These are phyloP conservation scores for Tribolium madens DNA, from an alignment of 1,140 invertebrate genomes.

Conservation along the genomic window DNA sequence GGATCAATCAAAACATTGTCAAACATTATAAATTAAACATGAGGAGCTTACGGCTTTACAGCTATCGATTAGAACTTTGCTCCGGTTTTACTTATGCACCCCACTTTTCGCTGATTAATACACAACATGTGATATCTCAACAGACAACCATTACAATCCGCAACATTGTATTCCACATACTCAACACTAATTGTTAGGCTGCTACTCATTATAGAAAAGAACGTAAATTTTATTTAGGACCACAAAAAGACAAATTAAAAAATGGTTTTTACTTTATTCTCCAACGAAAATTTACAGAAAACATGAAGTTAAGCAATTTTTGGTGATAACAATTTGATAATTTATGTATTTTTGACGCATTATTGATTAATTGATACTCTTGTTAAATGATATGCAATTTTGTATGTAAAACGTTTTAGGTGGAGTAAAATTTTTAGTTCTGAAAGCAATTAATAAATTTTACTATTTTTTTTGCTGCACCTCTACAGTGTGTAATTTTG, in stretches of 20 bases:
- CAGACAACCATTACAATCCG: background rate
- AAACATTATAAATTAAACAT: conserved; percentile 56
- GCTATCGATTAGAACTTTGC: conserved; percentile 31
- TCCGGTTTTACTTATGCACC: conserved; percentile 4
- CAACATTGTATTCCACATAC: background rate
- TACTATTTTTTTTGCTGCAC: no score
- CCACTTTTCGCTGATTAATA: conserved; percentile 9
- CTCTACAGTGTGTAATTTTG: no score
- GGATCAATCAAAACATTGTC: conserved; percentile 53
- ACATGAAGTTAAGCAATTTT: no score
- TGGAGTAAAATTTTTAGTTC: no score
- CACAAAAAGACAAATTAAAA: background rate
- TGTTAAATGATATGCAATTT: no score
- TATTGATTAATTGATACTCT: no score
- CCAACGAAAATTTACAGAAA: no score
- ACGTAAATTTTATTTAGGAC: background rate
- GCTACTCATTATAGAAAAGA: no score
- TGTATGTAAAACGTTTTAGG: no score
- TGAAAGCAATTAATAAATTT: no score
- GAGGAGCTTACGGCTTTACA: conserved; percentile 36
- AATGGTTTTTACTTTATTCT: background rate
- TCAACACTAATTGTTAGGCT: background rate
- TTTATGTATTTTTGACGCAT: no score
- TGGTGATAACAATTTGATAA: no score
- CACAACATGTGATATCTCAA: conserved; percentile 3